Evolutionary conservation across 2,888 invertebrate species (phyloP).

Genomic region (Drosophila prolongata): DNA sequence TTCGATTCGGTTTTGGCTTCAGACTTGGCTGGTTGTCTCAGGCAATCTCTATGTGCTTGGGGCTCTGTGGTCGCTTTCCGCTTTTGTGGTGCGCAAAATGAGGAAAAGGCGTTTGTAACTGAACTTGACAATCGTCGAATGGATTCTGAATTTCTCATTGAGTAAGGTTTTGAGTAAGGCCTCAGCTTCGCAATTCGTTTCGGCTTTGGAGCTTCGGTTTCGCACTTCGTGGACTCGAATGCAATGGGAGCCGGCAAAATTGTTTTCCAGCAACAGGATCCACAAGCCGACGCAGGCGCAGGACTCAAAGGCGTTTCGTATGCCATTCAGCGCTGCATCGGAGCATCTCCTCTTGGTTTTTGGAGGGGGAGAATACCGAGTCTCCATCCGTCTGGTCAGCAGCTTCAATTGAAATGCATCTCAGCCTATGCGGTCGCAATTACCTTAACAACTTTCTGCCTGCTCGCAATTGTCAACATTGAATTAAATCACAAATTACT

Average conservation of each 20-base stretch:
- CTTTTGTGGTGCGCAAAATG: conserved; percentile 65
- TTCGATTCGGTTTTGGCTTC: conserved; percentile 32
- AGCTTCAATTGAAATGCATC: conserved; percentile 70
- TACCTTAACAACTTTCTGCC: conserved; percentile 70
- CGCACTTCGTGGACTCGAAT: conserved; percentile 36
- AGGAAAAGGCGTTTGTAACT: conserved; percentile 73
- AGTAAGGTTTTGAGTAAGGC: conserved; percentile 75
- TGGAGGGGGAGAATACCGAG: background rate
- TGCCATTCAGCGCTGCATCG: conserved; percentile 59
- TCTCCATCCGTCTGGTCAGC: conserved; percentile 10
- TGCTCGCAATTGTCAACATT: conserved; percentile 66
- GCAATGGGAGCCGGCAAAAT: conserved; percentile 57
- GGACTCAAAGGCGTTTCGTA: conserved; percentile 42
- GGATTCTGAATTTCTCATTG: conserved; percentile 82
- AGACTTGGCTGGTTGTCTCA: conserved; percentile 40
- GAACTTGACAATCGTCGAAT: conserved; percentile 82
- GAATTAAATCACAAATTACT: conserved; percentile 70
- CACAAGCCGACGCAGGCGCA: conserved; percentile 71
- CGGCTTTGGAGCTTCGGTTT: conserved; percentile 42
- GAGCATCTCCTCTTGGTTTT: background rate
- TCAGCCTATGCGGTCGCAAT: conserved; percentile 67
- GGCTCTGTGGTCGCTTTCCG: conserved; percentile 49
- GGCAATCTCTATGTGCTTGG: conserved; percentile 37
- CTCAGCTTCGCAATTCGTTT: conserved; percentile 29
- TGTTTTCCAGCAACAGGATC: conserved; percentile 57